Evolutionary conservation across 2,113 vertebrate species (phyloP).

Genomic region (Mus musculus): DNA sequence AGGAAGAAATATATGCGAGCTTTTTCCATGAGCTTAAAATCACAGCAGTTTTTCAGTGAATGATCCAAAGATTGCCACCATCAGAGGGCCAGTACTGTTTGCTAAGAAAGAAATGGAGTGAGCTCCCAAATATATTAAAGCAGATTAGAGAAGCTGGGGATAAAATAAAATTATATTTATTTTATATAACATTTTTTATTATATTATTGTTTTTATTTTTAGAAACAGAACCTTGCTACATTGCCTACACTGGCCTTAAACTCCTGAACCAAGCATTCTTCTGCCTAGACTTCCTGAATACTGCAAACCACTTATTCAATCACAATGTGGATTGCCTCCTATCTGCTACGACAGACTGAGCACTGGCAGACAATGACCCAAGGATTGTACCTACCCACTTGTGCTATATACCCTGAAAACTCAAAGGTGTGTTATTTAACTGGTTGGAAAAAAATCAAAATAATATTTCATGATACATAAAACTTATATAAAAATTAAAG

Average conservation of each 20-base stretch:
- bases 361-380: neutral
- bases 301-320: neutral
- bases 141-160: neutral
- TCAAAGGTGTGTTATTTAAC: neutral
- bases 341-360: neutral
- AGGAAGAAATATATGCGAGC: neutral
- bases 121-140: neutral
- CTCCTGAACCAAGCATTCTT: neutral
- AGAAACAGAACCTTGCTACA: neutral
- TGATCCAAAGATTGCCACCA: neutral
- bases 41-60: neutral
- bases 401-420: neutral
- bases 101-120: neutral
- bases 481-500: conserved; percentile 30
- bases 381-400: neutral
- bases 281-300: neutral
- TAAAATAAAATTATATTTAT: neutral
- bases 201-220: neutral
- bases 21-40: conserved; percentile 13
- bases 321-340: conserved; percentile 3
- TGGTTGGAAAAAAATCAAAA: neutral
- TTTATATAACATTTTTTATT: neutral
- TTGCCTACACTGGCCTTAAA: neutral
- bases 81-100: neutral
- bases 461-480: neutral